Evolutionary conservation across 1,140 invertebrate genomes (phyloP), one percentile per base, ranked within the genome.

Genomic region (Apolygus lucorum): DNA sequence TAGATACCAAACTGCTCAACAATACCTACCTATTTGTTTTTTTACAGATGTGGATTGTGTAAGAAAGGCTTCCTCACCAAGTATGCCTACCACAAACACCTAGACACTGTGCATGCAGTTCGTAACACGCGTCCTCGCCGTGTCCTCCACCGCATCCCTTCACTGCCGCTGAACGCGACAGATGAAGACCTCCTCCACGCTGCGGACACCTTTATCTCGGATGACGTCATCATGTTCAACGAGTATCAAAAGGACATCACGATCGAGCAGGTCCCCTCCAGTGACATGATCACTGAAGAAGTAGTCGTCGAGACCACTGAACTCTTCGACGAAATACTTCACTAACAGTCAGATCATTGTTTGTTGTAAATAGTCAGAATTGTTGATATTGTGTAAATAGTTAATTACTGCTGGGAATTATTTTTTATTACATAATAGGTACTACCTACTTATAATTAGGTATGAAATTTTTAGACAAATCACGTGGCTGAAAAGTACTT

Each of bases 291-390:
- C 28, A 72, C 67, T 28, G 68, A 68, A 42, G 70, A 71, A 71
- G 71, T 72, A 4, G 68, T 72, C 65, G 71, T 72, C 29, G 71
- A 72, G 67, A 72, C 68, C 25, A 72, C 71, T 27, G 71, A 72
- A 67, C 49, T 72, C n/a, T 72, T 72, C 68, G 71, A 72, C 64
- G 71, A 71, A 64, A 68, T 71, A 28, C 63, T 71, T 25, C 26
- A 63, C 28, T 71, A 54, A 68, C 11, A 8, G 22, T 59, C 54
- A 59, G 54, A n/a, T n/a, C n/a, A n/a, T n/a, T n/a, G n/a, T n/a
- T n/a, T n/a, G n/a, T n/a, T n/a, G n/a, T n/a, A n/a, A n/a, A n/a
- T n/a, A n/a, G n/a, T n/a, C n/a, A n/a, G n/a, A n/a, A n/a, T n/a
- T n/a, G n/a, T n/a, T n/a, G n/a, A n/a, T n/a, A n/a, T n/a, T n/a